Percentiles rank a stretch among this genome's conserved stretches.
These are phyloP conservation scores for Harlomillsia oculata DNA, from an alignment of 1,140 invertebrate species.

Conservation along the genomic window DNA sequence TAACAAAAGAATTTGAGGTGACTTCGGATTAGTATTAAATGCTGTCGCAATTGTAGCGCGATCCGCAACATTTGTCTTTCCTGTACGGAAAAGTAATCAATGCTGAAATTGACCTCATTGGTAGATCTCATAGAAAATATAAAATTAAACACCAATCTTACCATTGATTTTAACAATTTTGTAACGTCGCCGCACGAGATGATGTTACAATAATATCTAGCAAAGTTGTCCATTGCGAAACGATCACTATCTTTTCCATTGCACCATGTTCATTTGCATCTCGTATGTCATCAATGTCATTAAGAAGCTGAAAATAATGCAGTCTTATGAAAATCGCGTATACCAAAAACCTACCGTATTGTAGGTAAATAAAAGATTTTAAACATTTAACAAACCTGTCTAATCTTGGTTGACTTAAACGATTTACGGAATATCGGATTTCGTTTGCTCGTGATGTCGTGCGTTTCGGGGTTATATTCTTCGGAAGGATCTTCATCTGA, in stretches of 20 bases:
- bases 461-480: constrained; percentile 34
- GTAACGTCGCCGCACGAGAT: constrained; percentile 48
- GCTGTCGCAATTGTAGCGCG: constrained; percentile 3
- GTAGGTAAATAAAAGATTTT: background rate
- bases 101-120: background rate
- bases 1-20: constrained; percentile 58
- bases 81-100: constrained; percentile 22
- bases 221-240: constrained; percentile 77
- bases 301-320: constrained; percentile 44
- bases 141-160: background rate
- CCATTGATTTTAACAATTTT: constrained; percentile 57
- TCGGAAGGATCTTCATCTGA: constrained; percentile 35
- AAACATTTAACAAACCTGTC: constrained; percentile 26
- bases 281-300: constrained; percentile 49
- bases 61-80: constrained; percentile 21
- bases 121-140: no score
- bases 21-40: constrained; percentile 23
- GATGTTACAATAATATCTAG: constrained; percentile 55
- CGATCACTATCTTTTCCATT: constrained; percentile 64
- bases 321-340: background rate
- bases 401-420: constrained; percentile 41
- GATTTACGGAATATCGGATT: constrained; percentile 61
- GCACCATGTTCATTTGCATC: constrained; percentile 7
- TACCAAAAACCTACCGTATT: background rate
- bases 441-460: constrained; percentile 48